Percentiles rank a stretch among this genome's conserved stretches.
Evolutionary conservation across 1,140 invertebrate genomes (phyloP).

Genomic region (Eupeodes corollae): DNA sequence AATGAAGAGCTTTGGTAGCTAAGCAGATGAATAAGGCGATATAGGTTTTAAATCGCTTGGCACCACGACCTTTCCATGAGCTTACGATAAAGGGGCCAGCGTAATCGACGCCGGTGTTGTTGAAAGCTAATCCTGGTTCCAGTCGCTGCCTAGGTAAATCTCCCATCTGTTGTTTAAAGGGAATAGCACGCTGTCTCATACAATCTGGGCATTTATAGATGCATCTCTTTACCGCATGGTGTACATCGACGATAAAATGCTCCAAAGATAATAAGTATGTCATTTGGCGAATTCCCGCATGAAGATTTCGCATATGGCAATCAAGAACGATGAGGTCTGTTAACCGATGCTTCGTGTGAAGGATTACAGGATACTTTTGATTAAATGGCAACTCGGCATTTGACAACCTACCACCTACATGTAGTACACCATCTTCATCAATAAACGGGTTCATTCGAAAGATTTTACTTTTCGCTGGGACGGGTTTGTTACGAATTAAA

Average conservation of each 20-base stretch:
- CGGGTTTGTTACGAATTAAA: background rate
- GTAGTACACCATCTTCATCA: constrained; percentile 3
- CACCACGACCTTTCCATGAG: background rate
- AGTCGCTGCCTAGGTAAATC: background rate
- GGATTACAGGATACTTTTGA: constrained; percentile 3
- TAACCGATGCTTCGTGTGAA: background rate
- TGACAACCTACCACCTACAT: constrained; percentile 4
- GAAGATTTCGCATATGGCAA: constrained; percentile 1
- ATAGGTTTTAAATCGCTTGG: constrained; percentile 11
- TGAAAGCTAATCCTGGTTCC: background rate
- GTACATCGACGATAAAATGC: constrained; percentile 3
- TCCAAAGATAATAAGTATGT: constrained; percentile 2
- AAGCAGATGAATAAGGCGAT: constrained; percentile 21
- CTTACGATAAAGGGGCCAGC: constrained; percentile 23
- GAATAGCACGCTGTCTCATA: background rate
- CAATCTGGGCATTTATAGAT: constrained; percentile 3
- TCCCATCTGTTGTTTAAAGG: no score
- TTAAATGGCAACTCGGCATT: constrained; percentile 4
- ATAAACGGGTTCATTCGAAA: background rate
- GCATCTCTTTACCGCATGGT: background rate
- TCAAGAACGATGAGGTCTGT: constrained; percentile 1
- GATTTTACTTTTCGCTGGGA: background rate
- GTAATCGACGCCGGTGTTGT: constrained; percentile 27
- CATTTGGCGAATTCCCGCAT: constrained; percentile 5
- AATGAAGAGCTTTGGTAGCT: constrained; percentile 16